phyloP scores from a whole-genome alignment of 2,888 invertebrate genomes.

The Chloroclystis v-ata region DNA sequence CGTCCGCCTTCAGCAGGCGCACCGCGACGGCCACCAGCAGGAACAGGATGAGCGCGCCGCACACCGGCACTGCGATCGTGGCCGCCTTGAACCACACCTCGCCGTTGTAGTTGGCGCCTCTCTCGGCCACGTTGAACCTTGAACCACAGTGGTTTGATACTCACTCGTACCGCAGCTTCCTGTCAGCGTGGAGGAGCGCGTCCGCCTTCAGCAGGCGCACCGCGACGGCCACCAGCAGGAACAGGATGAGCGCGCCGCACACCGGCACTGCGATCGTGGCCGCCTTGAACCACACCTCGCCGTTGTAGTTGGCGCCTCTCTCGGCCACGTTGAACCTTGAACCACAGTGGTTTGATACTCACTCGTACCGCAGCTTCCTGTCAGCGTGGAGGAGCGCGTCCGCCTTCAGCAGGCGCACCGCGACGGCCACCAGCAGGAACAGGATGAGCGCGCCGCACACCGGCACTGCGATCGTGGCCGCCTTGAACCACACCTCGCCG shows the following conservation, averaged over 20 bases:
- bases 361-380: conserved; percentile 75
- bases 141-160: too few species aligned
- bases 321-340: conserved; percentile 61
- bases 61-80: conserved; percentile 89
- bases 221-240: too few species aligned
- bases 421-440: conserved; percentile 84
- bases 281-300: conserved; percentile 88
- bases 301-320: conserved; percentile 62
- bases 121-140: conserved; percentile 62
- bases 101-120: conserved; percentile 63
- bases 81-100: conserved; percentile 90
- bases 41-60: too few species aligned
- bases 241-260: too few species aligned
- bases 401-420: conserved; percentile 83
- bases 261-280: conserved; percentile 91
- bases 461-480: conserved; percentile 92
- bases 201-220: too few species aligned
- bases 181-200: too few species aligned
- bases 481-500: conserved; percentile 86
- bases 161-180: too few species aligned
- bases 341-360: too few species aligned
- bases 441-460: conserved; percentile 90
- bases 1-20: too few species aligned
- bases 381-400: conserved; percentile 76
- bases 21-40: too few species aligned